phyloP scores from a whole-genome alignment of 2,113 vertebrate genomes.

The Labeo catla region DNA sequence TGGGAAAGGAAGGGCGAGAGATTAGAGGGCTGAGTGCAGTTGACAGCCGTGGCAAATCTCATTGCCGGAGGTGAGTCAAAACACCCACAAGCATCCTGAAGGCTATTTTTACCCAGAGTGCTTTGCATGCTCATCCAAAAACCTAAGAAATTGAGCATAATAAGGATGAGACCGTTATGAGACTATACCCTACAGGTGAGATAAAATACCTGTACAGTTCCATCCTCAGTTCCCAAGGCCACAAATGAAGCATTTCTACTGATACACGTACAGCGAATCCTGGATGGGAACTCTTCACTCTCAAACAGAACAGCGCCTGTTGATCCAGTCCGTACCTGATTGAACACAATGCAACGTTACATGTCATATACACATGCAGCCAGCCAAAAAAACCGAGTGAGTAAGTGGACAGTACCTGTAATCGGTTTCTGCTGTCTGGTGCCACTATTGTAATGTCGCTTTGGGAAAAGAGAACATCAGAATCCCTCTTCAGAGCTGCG shows the following conservation, averaged over 20 bases:
- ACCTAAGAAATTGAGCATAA: neutral
- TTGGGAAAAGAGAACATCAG: constrained; percentile 83
- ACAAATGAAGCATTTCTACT: constrained; percentile 73
- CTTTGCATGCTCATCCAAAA: neutral
- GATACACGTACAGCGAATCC: constrained; percentile 85
- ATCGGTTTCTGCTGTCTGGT: constrained; percentile 83
- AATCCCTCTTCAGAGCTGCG: constrained; percentile 85
- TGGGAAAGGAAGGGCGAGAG: constrained; percentile 1
- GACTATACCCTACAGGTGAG: neutral
- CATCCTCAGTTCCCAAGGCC: constrained; percentile 83
- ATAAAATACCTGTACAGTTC: constrained; percentile 82
- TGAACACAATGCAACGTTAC: constrained; percentile 42
- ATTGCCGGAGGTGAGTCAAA: constrained; percentile 53
- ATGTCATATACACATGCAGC: neutral
- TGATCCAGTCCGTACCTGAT: constrained; percentile 83
- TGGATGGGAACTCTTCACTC: constrained; percentile 76
- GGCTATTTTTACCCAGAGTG: constrained; percentile 36
- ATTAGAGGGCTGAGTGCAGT: neutral
- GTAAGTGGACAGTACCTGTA: constrained; percentile 80
- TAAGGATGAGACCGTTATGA: neutral
- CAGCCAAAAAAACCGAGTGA: neutral
- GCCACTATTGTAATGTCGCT: constrained; percentile 81
- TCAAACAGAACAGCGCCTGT: constrained; percentile 78
- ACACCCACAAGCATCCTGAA: constrained; percentile 47
- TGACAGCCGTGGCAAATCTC: constrained; percentile 53